Conservation (phyloP, 2,113 vertebrate genomes). For the Heterocephalus glaber region DNA sequence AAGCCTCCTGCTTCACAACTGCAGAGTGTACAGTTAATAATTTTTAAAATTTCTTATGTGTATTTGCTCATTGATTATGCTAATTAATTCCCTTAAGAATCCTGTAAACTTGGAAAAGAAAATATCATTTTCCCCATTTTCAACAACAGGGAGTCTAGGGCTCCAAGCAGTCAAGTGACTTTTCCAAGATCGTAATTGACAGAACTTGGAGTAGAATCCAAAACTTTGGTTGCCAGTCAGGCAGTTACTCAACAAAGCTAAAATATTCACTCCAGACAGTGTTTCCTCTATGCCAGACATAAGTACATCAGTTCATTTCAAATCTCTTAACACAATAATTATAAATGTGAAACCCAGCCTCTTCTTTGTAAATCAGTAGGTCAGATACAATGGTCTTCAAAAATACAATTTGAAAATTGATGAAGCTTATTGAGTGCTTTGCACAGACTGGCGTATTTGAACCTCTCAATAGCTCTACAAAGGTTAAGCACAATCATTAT, state of each 20-base stretch:
- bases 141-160: slow-evolving; percentile 39
- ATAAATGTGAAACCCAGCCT: slow-evolving; percentile 40
- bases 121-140: slow-evolving; percentile 57
- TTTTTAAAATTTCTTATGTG: background rate
- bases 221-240: slow-evolving; percentile 20
- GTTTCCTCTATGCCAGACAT: slow-evolving; percentile 10
- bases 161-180: slow-evolving; percentile 38
- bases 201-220: slow-evolving; percentile 57
- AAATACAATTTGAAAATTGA: background rate
- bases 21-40: background rate
- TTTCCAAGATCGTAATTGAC: slow-evolving; percentile 60
- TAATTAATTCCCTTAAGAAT: slow-evolving; percentile 66
- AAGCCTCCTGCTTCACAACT: slow-evolving; percentile 2
- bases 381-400: slow-evolving; percentile 19
- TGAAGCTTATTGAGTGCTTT: background rate
- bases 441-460: background rate
- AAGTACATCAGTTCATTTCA: slow-evolving; percentile 24
- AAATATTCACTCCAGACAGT: background rate
- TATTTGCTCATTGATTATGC: slow-evolving; percentile 60
- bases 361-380: background rate
- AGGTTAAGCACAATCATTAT: background rate
- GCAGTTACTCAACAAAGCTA: background rate
- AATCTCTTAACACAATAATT: slow-evolving; percentile 52
- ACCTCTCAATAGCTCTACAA: background rate
- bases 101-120: slow-evolving; percentile 45